Base-by-base conservation (phyloP, 2,888 invertebrate genomes). In the Aporophyla nigra region DNA sequence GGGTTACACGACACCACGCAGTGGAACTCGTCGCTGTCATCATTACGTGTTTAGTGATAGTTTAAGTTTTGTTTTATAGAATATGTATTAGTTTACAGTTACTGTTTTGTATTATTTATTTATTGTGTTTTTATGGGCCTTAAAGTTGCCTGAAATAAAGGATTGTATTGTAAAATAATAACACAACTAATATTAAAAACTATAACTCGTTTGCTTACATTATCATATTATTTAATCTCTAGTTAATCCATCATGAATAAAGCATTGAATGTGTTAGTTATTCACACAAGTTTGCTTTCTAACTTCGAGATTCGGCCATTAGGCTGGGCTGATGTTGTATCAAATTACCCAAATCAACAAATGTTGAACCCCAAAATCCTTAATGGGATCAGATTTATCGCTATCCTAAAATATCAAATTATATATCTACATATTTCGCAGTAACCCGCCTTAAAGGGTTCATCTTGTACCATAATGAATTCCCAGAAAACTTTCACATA, bases 331-430 rank as follows among this genome's bases (percentile, higher is more conserved):
- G 61, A 73, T 70, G 66, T 71, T 78, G 73, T 86, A 86, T 73
- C 67, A 83, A 76, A 80, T 87, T 80, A 76, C 79, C 77, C 46
- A 84, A 78, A 79, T 82, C 77, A 79, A 87, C 87, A 82, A 81
- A 77, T 78, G 77, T 82, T 76, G 33, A 61, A 71, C 67, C 62
- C 80, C 70, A 40, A 78, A 80, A 86, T 66, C 67, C 74, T 69
- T 69, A 67, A 73, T 58, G 72, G 82, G 78, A 77, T 86, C 73
- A 59, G 74, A 80, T 80, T 78, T 78, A 84, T 66, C 61, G 74
- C 59, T 79, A 72, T 68, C 78, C 86, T 82, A 82, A 78, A 86
- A 86, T 81, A 88, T 85, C 77, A 80, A 58, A 58, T 75, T 80
- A 69, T 73, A 61, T 74, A 46, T 46, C 2, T 46, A 46, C 10